phyloP scores from a whole-genome alignment of 2,113 vertebrate species.

The Thryonomys swinderianus region DNA sequence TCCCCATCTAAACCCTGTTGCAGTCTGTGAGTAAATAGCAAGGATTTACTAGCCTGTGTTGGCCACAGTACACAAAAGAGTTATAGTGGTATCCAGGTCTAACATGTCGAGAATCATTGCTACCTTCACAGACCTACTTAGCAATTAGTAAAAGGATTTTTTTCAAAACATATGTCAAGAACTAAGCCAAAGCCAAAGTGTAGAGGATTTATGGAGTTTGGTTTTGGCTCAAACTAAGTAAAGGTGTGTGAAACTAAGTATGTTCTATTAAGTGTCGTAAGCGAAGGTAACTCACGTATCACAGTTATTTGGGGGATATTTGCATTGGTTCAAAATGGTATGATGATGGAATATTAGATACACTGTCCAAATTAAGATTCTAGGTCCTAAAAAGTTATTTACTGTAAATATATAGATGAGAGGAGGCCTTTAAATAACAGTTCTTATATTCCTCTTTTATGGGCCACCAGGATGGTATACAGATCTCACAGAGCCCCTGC shows the following conservation, averaged over 20 bases:
- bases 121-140: background rate
- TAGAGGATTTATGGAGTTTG: background rate
- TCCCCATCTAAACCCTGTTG: background rate
- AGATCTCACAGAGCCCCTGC: background rate
- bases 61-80: background rate
- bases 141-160: slow-evolving; percentile 20
- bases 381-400: background rate
- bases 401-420: background rate
- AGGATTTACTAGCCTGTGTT: background rate
- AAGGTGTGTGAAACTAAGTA: background rate
- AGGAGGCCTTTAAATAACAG: background rate
- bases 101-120: background rate
- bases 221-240: background rate
- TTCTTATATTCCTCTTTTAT: background rate
- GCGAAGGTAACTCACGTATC: background rate
- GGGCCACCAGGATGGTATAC: background rate
- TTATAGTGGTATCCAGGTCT: background rate
- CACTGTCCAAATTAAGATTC: background rate
- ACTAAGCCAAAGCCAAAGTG: background rate
- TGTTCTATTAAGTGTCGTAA: background rate
- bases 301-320: background rate
- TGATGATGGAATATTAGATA: background rate
- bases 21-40: background rate
- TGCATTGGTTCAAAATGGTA: background rate
- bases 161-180: background rate